Base-by-base conservation (phyloP, 1,140 invertebrate genomes). In the Bombus difficillimus region DNA sequence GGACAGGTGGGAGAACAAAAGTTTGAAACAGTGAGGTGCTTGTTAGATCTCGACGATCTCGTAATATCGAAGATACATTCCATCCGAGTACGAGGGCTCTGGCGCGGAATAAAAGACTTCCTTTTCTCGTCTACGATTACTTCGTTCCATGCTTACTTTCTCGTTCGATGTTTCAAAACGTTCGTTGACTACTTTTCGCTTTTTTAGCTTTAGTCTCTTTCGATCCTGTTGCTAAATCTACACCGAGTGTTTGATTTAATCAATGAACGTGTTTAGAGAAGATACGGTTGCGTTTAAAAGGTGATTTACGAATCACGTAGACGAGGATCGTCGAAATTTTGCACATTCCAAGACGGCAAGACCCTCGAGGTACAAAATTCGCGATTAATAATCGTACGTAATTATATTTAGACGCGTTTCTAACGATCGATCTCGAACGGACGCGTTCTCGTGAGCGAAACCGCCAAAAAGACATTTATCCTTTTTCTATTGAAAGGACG, bases 21-120 rank as follows among this genome's bases (percentile, higher is more conserved):
- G 43, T 84, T 89, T 77, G 76, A 69, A n/a, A 41, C 28, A 22
- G 32, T 22, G 72, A 78, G 77, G 69, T 77, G 81, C 73, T 90
- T 78, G 73, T 62, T 88, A 62, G 64, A 72, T 81, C 84, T 84
- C 83, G 76, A 84, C 74, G 83, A 89, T 78, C 59, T 85, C 87
- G 28, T 84, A 72, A 89, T 76, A 64, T 86, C 79, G 64, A 88
- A 81, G 77, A 87, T 83, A 90, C 88, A 90, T 90, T 90, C 89
- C 89, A 90, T 90, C 89, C 89, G 88, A 78, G 69, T 81, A 57
- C 72, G 66, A 64, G 88, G 80, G 83, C 43, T 82, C 64, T 47
- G 74, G 74, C 74, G 83, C 87, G 88, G 80, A 41, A 85, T 28
- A 28, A 64, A 82, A 89, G 72, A 86, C 88, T 89, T 90, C 74